Evolutionary conservation across 1,140 invertebrate genomes (phyloP), one percentile per base, ranked within the genome.

Genomic region (Diachasma alloeum): DNA sequence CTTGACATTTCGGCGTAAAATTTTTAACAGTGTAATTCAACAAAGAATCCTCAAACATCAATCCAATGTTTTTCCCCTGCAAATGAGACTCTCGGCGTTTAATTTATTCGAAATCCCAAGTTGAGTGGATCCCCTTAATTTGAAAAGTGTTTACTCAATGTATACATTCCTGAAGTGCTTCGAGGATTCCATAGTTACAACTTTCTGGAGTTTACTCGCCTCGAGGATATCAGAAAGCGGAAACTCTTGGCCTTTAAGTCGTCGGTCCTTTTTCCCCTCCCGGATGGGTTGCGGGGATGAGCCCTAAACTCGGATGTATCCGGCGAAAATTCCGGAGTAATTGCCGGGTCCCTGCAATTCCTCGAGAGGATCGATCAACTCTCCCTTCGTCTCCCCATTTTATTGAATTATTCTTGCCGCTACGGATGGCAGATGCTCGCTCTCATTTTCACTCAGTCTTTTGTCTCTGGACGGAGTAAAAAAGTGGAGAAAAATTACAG

Each of bases 321-420:
- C 63, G 37, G 48, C n/a, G 31, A 53, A 75, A 68, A 75, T 75
- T 69, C 42, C 59, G 22, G 6, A 6, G 74, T 68, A 68, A 75
- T 75, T 75, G 63, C 48, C 24, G 19, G 48, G 26, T 42, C 39
- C 24, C 24, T 19, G 24, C 53, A 37, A 77, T 73, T 74, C 71
- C 22, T 67, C 76, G 24, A 17, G 59, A 67, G 36, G 71, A 31
- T 73, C 63, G 66, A 48, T 63, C 67, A 17, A 13, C 13, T 42
- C 10, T 13, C 39, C 13, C 13, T 4, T 10, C 13, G 9, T 42
- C 10, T 13, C 39, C 3, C 39, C 39, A 11, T 10, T 42, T 42
- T 11, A 42, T 42, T 11, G 39, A 42, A 56, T 19, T 8, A 56
- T 56, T 56, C 19, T n/a, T 56, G 5, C n/a, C 48, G 6, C 19